These are phyloP conservation scores for Tenthredo amoena DNA, from an alignment of 2,888 invertebrate genomes.

Conservation along the genomic window DNA sequence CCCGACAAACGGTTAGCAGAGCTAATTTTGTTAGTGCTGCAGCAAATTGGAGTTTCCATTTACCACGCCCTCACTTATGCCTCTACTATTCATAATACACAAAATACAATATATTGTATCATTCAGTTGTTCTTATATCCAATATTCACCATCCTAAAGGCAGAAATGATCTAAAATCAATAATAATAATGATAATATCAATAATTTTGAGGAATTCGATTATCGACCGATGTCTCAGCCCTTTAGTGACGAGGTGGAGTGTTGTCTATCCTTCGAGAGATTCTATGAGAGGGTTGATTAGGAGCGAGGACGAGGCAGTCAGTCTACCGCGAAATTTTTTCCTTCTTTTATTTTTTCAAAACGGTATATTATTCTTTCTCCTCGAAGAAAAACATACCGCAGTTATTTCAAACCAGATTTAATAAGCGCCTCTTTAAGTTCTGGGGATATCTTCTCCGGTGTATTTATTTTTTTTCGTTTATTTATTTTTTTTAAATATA, in stretches of 20 bases:
- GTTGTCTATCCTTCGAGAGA: conserved; percentile 32
- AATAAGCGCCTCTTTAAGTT: not conserved
- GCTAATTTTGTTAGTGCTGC: not conserved
- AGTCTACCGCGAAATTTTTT: not conserved
- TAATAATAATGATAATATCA: not conserved
- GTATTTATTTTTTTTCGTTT: not conserved
- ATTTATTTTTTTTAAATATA: not conserved
- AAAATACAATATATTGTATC: not conserved
- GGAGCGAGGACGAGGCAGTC: conserved; percentile 29
- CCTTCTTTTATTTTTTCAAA: not conserved
- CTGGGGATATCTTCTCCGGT: not conserved
- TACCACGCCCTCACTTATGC: not conserved
- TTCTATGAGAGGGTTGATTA: conserved; percentile 34
- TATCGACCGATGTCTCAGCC: not conserved
- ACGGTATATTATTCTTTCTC: not conserved
- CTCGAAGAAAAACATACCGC: not conserved
- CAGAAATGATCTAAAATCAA: not conserved
- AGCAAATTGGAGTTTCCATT: conserved; percentile 8
- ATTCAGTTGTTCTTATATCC: not conserved
- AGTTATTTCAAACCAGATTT: not conserved
- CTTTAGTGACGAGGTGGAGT: not conserved
- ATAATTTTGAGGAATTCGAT: not conserved
- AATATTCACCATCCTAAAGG: not conserved
- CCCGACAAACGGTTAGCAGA: not conserved
- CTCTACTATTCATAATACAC: not conserved